These are phyloP conservation scores for Apotomis turbidana DNA, from an alignment of 2,888 invertebrate species.

Conservation along the genomic window DNA sequence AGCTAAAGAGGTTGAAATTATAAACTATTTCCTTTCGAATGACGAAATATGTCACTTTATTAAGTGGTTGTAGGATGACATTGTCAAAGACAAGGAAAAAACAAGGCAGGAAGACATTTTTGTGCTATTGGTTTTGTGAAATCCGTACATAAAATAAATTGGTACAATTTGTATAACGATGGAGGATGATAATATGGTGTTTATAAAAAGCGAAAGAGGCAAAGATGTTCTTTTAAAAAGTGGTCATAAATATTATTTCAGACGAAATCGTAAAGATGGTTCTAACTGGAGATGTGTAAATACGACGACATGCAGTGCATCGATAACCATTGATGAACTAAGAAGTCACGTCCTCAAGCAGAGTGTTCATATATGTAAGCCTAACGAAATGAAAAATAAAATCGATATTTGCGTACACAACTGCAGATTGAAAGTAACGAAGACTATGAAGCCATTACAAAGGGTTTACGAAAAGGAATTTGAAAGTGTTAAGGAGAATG, in stretches of 20 bases:
- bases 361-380: conserved; percentile 8
- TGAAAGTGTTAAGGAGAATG: neutral
- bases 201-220: conserved; percentile 6
- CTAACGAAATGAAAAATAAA: conserved; percentile 12
- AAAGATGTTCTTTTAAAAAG: neutral
- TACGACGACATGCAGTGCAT: conserved; percentile 21
- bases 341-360: conserved; percentile 19
- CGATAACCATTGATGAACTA: conserved; percentile 19
- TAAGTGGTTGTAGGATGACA: neutral
- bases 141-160: conserved; percentile 8
- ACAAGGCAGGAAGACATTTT: neutral
- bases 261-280: conserved; percentile 10
- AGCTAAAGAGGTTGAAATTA: too few species aligned
- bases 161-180: conserved; percentile 4
- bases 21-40: conserved; percentile 2
- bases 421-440: conserved; percentile 9
- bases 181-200: conserved; percentile 10
- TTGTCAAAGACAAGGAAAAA: conserved; percentile 3
- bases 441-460: conserved; percentile 16
- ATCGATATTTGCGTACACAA: neutral
- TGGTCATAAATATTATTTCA: neutral
- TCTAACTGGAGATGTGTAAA: conserved; percentile 5
- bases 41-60: conserved; percentile 6
- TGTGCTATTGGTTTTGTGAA: conserved; percentile 15
- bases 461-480: conserved; percentile 10